Conservation (phyloP, 2,113 vertebrate species). For the Oriolus oriolus region DNA sequence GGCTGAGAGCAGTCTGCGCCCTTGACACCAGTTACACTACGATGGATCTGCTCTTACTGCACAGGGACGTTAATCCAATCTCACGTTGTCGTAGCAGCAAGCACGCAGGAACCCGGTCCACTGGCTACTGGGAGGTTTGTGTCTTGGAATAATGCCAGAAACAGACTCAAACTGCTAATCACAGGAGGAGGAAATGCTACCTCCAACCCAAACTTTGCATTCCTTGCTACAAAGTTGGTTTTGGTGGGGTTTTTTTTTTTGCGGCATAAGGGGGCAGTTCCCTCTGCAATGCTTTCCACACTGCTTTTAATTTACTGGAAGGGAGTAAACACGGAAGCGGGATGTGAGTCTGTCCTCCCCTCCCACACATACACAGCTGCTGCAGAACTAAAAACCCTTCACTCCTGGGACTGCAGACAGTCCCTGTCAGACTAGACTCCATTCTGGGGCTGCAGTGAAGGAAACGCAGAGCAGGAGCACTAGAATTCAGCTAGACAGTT, state of each 20-base stretch:
- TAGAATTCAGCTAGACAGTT: background rate
- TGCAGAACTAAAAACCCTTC: background rate
- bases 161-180: background rate
- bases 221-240: background rate
- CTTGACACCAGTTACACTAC: background rate
- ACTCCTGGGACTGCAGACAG: background rate
- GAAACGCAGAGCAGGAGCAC: background rate
- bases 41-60: background rate
- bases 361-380: background rate
- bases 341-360: background rate
- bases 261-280: background rate
- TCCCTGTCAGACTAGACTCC: background rate
- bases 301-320: background rate
- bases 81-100: rapidly evolving
- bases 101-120: background rate
- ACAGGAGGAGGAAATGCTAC: background rate
- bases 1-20: background rate
- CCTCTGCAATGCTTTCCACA: background rate
- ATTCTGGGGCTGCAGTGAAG: background rate
- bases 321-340: background rate
- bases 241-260: background rate
- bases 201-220: background rate
- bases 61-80: background rate
- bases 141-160: background rate
- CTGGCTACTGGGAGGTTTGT: background rate